phyloP scores from a whole-genome alignment of 2,113 vertebrate genomes.

The Pardalotus punctatus region DNA sequence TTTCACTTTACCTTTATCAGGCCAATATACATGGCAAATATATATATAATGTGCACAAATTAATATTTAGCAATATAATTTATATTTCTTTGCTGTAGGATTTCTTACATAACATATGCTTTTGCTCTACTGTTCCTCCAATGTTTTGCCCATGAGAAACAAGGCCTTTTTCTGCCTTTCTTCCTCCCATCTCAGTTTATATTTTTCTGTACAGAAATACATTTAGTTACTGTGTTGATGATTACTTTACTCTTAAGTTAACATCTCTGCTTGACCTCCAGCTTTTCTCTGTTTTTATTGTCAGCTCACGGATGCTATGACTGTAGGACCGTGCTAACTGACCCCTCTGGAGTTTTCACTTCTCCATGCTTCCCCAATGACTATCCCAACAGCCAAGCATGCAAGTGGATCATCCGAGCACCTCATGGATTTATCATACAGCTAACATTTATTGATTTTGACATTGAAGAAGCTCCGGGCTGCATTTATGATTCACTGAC shows the following conservation, averaged over 20 bases:
- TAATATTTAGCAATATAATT: not conserved
- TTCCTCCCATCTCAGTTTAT: not conserved
- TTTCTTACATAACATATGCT: not conserved
- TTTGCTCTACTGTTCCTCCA: not conserved
- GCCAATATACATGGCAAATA: not conserved
- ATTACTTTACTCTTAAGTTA: not conserved
- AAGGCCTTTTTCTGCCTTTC: not conserved
- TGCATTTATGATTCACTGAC: constrained; percentile 91
- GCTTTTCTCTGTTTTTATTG: constrained; percentile 38
- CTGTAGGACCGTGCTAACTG: constrained; percentile 80
- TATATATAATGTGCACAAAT: not conserved
- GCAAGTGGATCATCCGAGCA: constrained; percentile 88
- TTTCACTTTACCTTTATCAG: not conserved
- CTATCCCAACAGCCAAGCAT: constrained; percentile 86
- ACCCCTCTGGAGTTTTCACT: constrained; percentile 80
- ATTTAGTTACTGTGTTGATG: not conserved
- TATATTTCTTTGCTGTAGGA: not conserved
- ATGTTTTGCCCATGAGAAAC: not conserved
- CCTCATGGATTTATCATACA: constrained; percentile 91
- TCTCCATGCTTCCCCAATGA: constrained; percentile 91
- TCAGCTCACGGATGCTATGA: constrained; percentile 82
- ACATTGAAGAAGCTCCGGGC: constrained; percentile 90
- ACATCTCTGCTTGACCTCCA: not conserved
- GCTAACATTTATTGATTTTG: constrained; percentile 92
- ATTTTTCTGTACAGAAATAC: not conserved